phyloP scores from a whole-genome alignment of 2,797 vertebrate genomes.

The Rhinophrynus dorsalis region DNA sequence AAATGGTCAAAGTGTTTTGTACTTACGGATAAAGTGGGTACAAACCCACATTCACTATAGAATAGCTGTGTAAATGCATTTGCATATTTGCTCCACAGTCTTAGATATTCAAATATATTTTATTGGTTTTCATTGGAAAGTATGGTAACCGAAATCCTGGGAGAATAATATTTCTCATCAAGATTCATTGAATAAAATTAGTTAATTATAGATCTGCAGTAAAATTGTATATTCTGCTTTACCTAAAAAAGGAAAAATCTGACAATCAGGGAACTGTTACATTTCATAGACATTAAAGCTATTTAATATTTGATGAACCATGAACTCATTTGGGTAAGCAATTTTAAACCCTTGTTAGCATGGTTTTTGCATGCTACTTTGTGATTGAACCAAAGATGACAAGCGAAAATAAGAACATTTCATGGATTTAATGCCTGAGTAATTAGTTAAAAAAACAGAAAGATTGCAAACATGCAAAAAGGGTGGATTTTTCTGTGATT shows the following conservation, averaged over 20 bases:
- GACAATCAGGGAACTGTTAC: neutral
- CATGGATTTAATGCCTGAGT: constrained; percentile 39
- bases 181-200: no score
- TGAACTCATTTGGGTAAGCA: constrained; percentile 3
- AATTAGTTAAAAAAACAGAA: constrained; percentile 45
- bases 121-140: no score
- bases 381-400: constrained; percentile 1
- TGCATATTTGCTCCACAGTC: no score
- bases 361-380: constrained; percentile 20
- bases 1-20: no score
- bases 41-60: no score
- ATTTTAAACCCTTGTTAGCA: constrained; percentile 46
- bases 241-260: neutral
- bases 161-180: no score
- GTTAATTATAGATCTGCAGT: no score
- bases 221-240: neutral
- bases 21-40: no score
- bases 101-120: no score
- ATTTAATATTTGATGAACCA: constrained; percentile 17
- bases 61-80: no score
- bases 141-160: no score
- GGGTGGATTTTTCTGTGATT: no score
- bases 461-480: constrained; percentile 47
- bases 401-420: constrained; percentile 44
- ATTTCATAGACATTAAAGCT: neutral